Base-by-base conservation (phyloP, 2,888 invertebrate species). In the Orchestes rusci region DNA sequence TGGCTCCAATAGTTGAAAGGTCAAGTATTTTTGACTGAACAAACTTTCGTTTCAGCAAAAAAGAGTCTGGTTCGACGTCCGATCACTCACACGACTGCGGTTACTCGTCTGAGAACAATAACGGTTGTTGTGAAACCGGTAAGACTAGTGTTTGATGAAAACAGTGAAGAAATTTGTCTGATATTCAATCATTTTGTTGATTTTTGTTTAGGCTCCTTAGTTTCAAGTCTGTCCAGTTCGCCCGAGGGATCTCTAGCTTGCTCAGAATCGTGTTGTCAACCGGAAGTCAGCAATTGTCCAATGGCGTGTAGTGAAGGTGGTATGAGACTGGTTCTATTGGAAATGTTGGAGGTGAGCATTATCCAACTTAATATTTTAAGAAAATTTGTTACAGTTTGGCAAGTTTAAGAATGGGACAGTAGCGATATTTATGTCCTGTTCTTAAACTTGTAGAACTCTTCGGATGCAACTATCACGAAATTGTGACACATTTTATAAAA, bases 171-270 rank as follows among this genome's bases (percentile, higher is more conserved):
- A n/a, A n/a, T n/a, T n/a, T 23, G 23, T 8, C 23, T 8, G 23
- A 23, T 23, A 23, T 5, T 23, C 5, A 23, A 23, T 8, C 5
- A 13, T 35, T 2, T 12, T 34, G 3, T 5, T 5, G 17, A 17
- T 16, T n/a, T 37, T 19, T 33, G 4, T 34, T 15, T 31, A 48
- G 48, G 78, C 45, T 79, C 79, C 4, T 74, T 79, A 30, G 82
- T 82, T 38, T 86, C 86, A 10, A 89, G 89, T 54, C 73, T 84
- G 48, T 80, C 83, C 55, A 89, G 87, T 63, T 88, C 90, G 3
- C 87, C 90, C 0, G 92, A 91, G 61, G 90, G 91, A 19, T 91
- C 91, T 0, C 80, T 91, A 40, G 89, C 88, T 1, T 93, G 90
- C 68, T 87, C 84, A 1, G 92, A 92, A 62, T 84, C 84, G 30